Evolutionary conservation across 2,797 vertebrate genomes (phyloP).

Genomic region (Monodelphis domestica): DNA sequence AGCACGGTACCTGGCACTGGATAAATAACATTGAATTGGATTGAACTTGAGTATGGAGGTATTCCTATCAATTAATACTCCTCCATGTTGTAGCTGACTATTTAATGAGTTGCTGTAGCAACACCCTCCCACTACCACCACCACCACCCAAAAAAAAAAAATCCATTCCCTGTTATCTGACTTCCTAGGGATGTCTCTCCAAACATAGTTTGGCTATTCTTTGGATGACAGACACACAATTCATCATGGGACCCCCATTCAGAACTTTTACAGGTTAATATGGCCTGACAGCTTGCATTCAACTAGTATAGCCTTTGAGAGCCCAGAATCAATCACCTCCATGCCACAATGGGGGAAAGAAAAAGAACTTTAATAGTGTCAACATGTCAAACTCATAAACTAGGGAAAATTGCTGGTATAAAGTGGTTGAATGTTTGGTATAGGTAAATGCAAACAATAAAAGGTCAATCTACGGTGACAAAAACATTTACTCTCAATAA

Average conservation of each 20-base stretch:
- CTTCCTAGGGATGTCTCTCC: background rate
- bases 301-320: background rate
- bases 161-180: background rate
- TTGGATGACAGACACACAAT: background rate
- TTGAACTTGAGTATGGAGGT: background rate
- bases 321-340: background rate
- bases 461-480: slow-evolving; percentile 45
- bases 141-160: background rate
- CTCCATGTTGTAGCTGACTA: background rate
- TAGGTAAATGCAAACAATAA: slow-evolving; percentile 42
- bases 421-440: slow-evolving; percentile 45
- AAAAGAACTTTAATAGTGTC: background rate
- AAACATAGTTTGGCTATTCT: background rate
- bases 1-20: background rate
- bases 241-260: background rate
- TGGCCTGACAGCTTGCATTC: background rate
- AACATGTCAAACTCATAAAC: background rate
- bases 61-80: background rate
- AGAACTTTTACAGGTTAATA: background rate
- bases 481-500: slow-evolving; percentile 40
- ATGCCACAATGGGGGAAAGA: background rate
- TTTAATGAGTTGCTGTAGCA: background rate
- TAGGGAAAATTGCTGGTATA: background rate
- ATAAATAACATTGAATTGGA: background rate
- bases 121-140: background rate